Percentiles rank a stretch among this genome's conserved stretches.
These are phyloP conservation scores for Epinephelus cyanopodus DNA, from an alignment of 2,113 vertebrate species.

Conservation along the genomic window DNA sequence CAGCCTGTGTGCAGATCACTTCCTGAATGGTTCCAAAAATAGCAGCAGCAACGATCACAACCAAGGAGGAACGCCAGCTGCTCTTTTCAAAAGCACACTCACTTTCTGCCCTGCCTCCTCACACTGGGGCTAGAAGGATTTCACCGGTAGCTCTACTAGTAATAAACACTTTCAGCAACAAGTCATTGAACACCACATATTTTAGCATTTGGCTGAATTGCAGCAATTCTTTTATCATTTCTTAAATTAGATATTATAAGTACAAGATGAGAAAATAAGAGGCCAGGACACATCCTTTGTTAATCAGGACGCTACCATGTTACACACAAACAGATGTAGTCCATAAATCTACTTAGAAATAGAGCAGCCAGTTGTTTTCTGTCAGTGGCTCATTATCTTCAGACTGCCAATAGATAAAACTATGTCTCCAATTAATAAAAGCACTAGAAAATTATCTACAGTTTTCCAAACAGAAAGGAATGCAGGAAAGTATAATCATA, in stretches of 20 bases:
- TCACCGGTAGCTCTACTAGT: background rate
- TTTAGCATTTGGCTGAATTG: background rate
- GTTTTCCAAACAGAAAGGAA: background rate
- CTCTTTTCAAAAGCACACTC: conserved; percentile 71
- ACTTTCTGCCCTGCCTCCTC: conserved; percentile 67
- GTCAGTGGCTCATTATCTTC: background rate
- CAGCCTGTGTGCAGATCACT: conserved; percentile 76
- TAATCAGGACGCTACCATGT: background rate
- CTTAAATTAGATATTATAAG: background rate
- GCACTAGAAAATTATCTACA: background rate
- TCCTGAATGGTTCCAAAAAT: conserved; percentile 83
- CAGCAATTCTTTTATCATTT: background rate
- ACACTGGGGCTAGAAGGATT: conserved; percentile 17
- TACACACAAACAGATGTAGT: background rate
- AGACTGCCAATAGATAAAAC: conserved; percentile 9
- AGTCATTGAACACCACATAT: background rate
- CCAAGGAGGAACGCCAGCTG: conserved; percentile 78
- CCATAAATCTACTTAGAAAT: conserved; percentile 7
- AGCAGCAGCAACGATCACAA: conserved; percentile 78
- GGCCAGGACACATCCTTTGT: background rate
- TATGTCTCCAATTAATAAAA: background rate
- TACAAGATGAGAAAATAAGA: background rate
- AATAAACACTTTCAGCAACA: background rate
- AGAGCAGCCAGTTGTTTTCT: background rate
- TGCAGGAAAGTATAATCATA: background rate